These are phyloP conservation scores for Petrolisthes manimaculis DNA, from an alignment of 2,888 invertebrate genomes.

Conservation along the genomic window DNA sequence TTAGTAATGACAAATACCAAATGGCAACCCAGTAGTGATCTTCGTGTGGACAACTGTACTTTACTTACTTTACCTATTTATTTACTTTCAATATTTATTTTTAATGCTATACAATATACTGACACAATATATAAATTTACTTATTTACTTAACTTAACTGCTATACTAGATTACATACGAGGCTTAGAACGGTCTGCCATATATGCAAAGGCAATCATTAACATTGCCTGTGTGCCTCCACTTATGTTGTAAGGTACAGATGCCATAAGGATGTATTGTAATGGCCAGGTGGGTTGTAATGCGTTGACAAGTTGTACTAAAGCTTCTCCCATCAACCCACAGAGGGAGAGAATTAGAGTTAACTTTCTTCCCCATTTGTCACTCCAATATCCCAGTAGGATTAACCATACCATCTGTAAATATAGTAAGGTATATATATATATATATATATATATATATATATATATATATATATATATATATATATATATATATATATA, in stretches of 20 bases:
- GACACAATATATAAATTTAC: too few species aligned
- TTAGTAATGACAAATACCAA: too few species aligned
- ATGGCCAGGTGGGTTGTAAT: conserved; percentile 32
- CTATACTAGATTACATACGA: conserved; percentile 23
- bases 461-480: too few species aligned
- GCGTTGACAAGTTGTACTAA: conserved; percentile 39
- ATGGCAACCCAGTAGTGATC: too few species aligned
- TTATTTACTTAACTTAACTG: too few species aligned
- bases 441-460: too few species aligned
- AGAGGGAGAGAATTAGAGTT: conserved; percentile 53
- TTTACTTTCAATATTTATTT: too few species aligned
- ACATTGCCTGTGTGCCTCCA: conserved; percentile 57
- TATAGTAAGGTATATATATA: too few species aligned
- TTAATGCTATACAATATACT: too few species aligned
- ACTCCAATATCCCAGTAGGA: conserved; percentile 63
- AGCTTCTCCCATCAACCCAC: conserved; percentile 48
- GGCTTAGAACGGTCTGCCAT: conserved; percentile 51
- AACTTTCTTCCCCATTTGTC: conserved; percentile 48
- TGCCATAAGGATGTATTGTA: conserved; percentile 48
- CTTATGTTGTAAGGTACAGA: conserved; percentile 54
- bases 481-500: too few species aligned
- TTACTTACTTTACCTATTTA: too few species aligned
- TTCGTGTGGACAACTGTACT: too few species aligned
- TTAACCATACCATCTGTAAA: conserved; percentile 51
- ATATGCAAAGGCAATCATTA: conserved; percentile 62